Base-by-base conservation (phyloP, 2,113 vertebrate species). In the Accipiter cooperii region DNA sequence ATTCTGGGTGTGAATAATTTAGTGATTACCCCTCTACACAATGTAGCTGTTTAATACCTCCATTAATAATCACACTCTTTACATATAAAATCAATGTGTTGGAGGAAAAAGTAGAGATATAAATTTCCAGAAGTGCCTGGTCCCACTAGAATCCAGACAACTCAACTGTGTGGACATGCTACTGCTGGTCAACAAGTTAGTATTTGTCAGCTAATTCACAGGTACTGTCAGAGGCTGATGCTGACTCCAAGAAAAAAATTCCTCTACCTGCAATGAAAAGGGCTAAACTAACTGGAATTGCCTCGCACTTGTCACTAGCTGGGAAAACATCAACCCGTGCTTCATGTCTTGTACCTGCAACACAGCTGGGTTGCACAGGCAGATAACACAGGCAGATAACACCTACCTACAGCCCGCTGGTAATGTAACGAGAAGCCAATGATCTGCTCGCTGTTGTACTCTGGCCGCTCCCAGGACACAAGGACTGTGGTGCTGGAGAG, bases 401-500 rank as follows among this genome's bases (percentile, higher is more conserved):
- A 97, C 98, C 10, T 97, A 99, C 99, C 99, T 90, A 98, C 96
- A 25, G 99, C 98, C 19, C 98, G 98, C 87, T 99, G 99, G 97
- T 99, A 99, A 96, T 99, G 99, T 13, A 99, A 98, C 1, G 99
- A 99, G 98, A 99, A 99, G 92, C 99, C 99, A 2, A 99, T 99
- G 96, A 99, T 99, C 97, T 99, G 99, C 89, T 99, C 99, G 3
- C 99, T 98, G 98, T 99, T 99, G 98, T 98, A 96, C 91, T 99
- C 99, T 0, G 99, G 99, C 51, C 98, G 98, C 89, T 99, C 99
- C 99, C 99, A 99, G 94, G 98, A 98, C 84, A 99, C 98, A 14
- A 99, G 96, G 77, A 99, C 98, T 0, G 98, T 97, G 33, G 98
- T 99, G 98, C 99, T 99, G 97, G 99, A 99, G 84, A 98, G 98